phyloP scores from a whole-genome alignment of 2,113 vertebrate genomes.

The Puffinus mauretanicus region DNA sequence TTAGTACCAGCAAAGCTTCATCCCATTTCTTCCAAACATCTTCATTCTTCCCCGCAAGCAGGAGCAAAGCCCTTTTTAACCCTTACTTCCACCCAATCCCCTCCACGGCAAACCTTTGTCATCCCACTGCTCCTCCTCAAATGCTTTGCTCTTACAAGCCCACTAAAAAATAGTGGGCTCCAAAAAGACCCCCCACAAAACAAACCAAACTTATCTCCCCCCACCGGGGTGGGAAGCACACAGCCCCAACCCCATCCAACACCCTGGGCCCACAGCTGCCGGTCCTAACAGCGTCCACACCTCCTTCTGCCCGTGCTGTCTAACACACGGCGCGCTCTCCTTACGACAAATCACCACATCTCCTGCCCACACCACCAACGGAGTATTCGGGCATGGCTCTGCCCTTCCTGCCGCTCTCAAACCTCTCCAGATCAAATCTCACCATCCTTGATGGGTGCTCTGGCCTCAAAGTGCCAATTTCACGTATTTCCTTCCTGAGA shows the following conservation, averaged over 20 bases:
- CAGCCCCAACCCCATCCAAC: background rate
- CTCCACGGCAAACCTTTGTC: accelerated
- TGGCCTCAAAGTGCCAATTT: accelerated
- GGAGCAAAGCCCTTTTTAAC: background rate
- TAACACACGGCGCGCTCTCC: accelerated
- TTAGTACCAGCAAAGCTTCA: background rate
- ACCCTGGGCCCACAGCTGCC: accelerated
- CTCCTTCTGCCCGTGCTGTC: background rate
- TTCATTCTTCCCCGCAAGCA: background rate
- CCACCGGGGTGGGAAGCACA: accelerated
- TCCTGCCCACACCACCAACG: accelerated
- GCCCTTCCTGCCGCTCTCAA: accelerated
- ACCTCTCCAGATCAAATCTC: background rate
- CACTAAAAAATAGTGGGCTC: background rate
- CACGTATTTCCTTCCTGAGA: background rate
- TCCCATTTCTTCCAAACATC: background rate
- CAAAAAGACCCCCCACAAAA: no score
- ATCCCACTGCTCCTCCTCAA: background rate
- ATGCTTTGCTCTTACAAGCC: background rate
- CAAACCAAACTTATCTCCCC: no score
- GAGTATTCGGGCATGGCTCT: accelerated
- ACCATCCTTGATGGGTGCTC: background rate
- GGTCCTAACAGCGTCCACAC: background rate
- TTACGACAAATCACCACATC: accelerated
- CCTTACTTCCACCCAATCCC: background rate